Conservation (phyloP, 2,113 vertebrate species). For the Myodes glareolus region DNA sequence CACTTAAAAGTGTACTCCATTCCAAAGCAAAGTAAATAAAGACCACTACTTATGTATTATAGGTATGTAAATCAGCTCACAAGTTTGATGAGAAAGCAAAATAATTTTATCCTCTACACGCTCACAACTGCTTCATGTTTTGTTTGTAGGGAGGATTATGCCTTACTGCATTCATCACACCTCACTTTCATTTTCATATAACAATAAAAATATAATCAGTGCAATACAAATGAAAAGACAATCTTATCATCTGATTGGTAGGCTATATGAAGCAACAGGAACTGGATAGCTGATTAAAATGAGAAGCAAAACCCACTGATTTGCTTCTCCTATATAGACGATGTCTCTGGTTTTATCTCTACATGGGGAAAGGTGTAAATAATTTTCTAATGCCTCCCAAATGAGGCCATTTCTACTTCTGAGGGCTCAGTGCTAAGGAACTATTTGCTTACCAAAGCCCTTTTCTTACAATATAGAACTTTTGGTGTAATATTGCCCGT, state of each 20-base stretch:
- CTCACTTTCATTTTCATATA: background rate
- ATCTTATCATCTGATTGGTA: too few species aligned
- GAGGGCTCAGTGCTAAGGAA: background rate
- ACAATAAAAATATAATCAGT: background rate
- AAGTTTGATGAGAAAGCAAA: background rate
- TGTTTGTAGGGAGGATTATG: background rate
- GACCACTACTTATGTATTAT: background rate
- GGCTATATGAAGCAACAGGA: too few species aligned
- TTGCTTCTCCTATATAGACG: too few species aligned
- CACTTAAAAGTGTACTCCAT: background rate
- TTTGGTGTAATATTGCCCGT: background rate
- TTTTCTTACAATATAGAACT: background rate
- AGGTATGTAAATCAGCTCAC: background rate
- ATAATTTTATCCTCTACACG: background rate
- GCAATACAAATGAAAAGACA: too few species aligned
- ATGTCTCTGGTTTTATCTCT: too few species aligned
- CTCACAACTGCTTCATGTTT: background rate
- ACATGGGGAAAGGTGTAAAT: too few species aligned
- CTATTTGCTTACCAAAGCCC: too few species aligned
- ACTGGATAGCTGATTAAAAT: too few species aligned
- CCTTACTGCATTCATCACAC: background rate
- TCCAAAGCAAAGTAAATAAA: background rate
- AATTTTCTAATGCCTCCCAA: too few species aligned
- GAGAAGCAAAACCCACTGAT: too few species aligned
- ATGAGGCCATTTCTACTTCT: background rate